Evolutionary conservation across 2,797 vertebrate genomes (phyloP), one percentile per base, ranked within the genome.

Genomic region (Lepus oiostolus): DNA sequence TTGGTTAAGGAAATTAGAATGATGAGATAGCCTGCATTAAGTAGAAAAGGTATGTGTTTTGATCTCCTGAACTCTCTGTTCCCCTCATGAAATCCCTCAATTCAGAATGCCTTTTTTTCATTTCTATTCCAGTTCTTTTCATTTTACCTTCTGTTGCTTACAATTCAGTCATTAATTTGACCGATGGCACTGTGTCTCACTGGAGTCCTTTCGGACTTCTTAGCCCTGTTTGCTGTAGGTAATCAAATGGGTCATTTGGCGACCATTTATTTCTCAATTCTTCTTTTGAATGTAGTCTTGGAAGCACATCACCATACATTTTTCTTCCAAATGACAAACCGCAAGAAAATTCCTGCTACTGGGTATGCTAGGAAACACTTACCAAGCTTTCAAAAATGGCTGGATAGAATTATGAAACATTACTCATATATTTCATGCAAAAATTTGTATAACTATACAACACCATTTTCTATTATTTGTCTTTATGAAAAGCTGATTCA

Each of bases 201-300:
- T 75, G 38, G 2, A 28, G 17, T 22, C 14, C 30, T 50, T 89
- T 22, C 9, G 74, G 19, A 9, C 7, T 80, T 30, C 24, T 92
- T 80, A 68, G 58, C 2, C 24, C 3, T 52, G 7, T 88, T 82
- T 90, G 30, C 67, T 77, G 24, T 70, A 81, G 30, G 6, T 93
- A 62, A 92, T 62, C 89, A 47, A 52, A 24, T 58, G 10, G n/a
- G 19, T 91, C 26, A 91, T 14, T 30, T 22, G 32, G 63, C 52
- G 30, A 71, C 10, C 17, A 75, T 60, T 92, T 63, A 63, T 92
- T 63, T 85, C n/a, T 92, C 58, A 71, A 90, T 88, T 90, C 32
- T 83, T 82, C 21, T 71, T 88, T 90, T 71, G 42, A 81, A 90
- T 74, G 74, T 50, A 50, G 24, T 63, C 14, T 71, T 88, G 21